Evolutionary conservation across 1,140 invertebrate species (phyloP), one percentile per base, ranked within the genome.

Genomic region (Lamellibrachia luymesi): DNA sequence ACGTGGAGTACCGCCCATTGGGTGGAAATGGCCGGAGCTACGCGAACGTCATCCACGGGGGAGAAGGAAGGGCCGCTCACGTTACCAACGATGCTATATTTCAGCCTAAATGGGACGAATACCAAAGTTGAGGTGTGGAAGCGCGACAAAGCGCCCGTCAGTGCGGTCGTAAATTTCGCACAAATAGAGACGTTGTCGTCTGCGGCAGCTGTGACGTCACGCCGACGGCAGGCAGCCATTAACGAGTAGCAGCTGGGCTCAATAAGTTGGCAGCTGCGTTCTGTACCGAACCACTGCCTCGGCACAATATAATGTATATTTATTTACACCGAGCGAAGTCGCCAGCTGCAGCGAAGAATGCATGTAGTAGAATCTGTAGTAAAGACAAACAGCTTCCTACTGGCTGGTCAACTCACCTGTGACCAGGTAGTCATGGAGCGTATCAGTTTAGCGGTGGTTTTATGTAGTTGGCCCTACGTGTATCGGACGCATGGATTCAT

Each of bases 261-360:
- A 2, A 22, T 22, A 80, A 22, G 25, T 22, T 80, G 64, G 64
- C 64, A 80, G 64, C 64, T 80, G 64, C 25, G 64, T 80, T 80
- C 64, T 80, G 64, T 80, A 80, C 64, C 64, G 64, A 80, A 17
- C 64, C 64, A 2, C 64, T 80, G 64, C 64, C 25, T 4, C 64
- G 64, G 64, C 64, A 80, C 64, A 17, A 80, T 80, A 80, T 80
- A 80, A 80, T 80, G 64, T 80, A 80, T 80, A 80, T 80, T 80
- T 80, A 80, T 80, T 80, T 80, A 80, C 64, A 80, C 13, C 2
- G 6, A 80, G 64, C 64, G 64, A 80, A 80, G 64, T 80, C 2
- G 64, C 64, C 64, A 80, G 64, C 64, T 80, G 64, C 64, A 22
- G 25, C 64, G 64, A 80, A 2, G 64, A 80, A 80, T 80, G 13